Conservation (phyloP, 2,888 invertebrate species). For the Ceramica pisi region DNA sequence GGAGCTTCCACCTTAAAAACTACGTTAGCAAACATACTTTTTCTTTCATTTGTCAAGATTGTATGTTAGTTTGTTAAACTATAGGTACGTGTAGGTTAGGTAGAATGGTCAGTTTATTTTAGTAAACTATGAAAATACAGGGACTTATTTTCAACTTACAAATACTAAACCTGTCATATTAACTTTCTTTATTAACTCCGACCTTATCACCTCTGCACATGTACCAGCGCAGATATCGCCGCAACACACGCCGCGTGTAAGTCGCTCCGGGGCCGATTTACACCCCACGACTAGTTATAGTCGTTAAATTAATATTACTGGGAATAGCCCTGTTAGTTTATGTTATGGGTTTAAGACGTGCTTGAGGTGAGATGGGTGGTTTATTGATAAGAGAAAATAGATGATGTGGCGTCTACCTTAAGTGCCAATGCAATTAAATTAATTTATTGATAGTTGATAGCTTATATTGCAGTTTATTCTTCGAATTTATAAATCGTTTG, state of each 20-base stretch:
- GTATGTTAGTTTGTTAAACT: neutral
- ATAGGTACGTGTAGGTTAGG: neutral
- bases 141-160: neutral
- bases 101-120: neutral
- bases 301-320: slow-evolving; percentile 57
- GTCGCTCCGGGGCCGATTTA: slow-evolving; percentile 13
- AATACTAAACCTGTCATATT: slow-evolving; percentile 1
- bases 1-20: too few species aligned
- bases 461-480: neutral
- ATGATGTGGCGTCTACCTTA: neutral
- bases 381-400: slow-evolving; percentile 3
- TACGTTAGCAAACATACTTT: neutral
- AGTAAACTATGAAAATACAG: neutral
- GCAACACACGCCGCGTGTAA: slow-evolving; percentile 32
- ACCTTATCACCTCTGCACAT: slow-evolving; percentile 7
- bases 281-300: slow-evolving; percentile 25
- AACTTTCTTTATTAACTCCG: slow-evolving; percentile 7
- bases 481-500: neutral
- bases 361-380: neutral
- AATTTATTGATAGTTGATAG: neutral
- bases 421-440: neutral
- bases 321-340: slow-evolving; percentile 4
- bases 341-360: slow-evolving; percentile 41
- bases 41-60: neutral
- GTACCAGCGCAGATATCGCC: slow-evolving; percentile 9